These are phyloP conservation scores for Teleiodes luculella DNA, from an alignment of 2,888 invertebrate species.

Conservation along the genomic window DNA sequence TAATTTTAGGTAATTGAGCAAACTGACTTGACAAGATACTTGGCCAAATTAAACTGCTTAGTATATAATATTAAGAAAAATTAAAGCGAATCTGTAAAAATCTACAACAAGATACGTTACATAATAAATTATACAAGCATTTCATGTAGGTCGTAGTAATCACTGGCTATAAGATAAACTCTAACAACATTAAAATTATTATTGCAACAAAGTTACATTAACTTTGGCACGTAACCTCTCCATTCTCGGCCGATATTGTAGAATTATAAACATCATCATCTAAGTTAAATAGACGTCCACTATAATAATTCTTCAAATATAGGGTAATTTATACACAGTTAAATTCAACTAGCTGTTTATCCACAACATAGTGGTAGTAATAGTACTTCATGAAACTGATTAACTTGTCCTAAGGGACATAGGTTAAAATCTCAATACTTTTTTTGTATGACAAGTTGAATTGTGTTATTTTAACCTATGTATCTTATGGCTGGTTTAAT, in stretches of 20 bases:
- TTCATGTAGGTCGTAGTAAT: conserved; percentile 3
- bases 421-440: too few relatives aligned
- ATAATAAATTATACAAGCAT: not conserved
- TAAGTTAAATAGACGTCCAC: not conserved
- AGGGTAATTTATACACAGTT: too few relatives aligned
- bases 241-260: conserved; percentile 24
- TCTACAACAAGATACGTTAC: not conserved
- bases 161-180: conserved; percentile 11
- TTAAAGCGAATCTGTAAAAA: conserved; percentile 5
- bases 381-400: too few relatives aligned
- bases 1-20: conserved; percentile 2
- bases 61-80: too few relatives aligned
- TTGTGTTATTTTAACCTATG: too few relatives aligned
- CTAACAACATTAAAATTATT: conserved; percentile 28
- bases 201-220: conserved; percentile 54
- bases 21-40: not conserved
- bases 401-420: too few relatives aligned
- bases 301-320: too few relatives aligned
- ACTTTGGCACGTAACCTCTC: conserved; percentile 62
- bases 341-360: too few relatives aligned
- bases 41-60: too few relatives aligned
- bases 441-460: too few relatives aligned
- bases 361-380: too few relatives aligned
- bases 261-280: not conserved
- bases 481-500: too few relatives aligned